Conservation (phyloP, 2,113 vertebrate species). For the Maccullochella peelii region DNA sequence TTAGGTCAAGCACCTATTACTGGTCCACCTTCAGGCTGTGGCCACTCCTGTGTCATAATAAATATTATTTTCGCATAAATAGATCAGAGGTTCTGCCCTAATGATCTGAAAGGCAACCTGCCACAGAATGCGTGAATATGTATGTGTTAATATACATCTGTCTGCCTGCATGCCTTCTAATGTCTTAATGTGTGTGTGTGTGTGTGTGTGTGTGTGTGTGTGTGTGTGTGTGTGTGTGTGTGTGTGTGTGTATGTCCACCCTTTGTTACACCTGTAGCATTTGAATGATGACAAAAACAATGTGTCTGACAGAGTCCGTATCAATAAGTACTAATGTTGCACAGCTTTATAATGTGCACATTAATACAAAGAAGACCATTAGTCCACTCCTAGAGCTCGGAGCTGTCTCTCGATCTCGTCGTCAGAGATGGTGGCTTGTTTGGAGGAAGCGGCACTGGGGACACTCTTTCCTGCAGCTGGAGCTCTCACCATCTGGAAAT, state of each 20-base stretch:
- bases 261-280: constrained; percentile 35
- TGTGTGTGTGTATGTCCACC: constrained; percentile 1
- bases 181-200: background rate
- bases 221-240: constrained; percentile 6
- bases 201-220: background rate
- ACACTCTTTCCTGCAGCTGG: constrained; percentile 91
- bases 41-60: constrained; percentile 38
- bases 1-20: constrained; percentile 21
- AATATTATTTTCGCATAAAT: constrained; percentile 62
- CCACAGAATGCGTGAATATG: constrained; percentile 24
- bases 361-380: constrained; percentile 57
- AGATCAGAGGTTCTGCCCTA: constrained; percentile 42
- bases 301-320: constrained; percentile 49
- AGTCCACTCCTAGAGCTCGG: constrained; percentile 95
- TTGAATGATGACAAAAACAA: constrained; percentile 35
- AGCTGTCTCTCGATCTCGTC: constrained; percentile 98
- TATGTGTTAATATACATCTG: constrained; percentile 26
- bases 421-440: constrained; percentile 90
- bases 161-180: constrained; percentile 23
- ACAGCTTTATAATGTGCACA: constrained; percentile 29
- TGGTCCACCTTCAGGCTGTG: constrained; percentile 35
- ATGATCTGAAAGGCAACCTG: constrained; percentile 50
- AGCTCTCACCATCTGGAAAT: constrained; percentile 93
- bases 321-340: constrained; percentile 50
- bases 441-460: constrained; percentile 89